Conservation (phyloP, 2,113 vertebrate species). For the Rhipidura dahli region DNA sequence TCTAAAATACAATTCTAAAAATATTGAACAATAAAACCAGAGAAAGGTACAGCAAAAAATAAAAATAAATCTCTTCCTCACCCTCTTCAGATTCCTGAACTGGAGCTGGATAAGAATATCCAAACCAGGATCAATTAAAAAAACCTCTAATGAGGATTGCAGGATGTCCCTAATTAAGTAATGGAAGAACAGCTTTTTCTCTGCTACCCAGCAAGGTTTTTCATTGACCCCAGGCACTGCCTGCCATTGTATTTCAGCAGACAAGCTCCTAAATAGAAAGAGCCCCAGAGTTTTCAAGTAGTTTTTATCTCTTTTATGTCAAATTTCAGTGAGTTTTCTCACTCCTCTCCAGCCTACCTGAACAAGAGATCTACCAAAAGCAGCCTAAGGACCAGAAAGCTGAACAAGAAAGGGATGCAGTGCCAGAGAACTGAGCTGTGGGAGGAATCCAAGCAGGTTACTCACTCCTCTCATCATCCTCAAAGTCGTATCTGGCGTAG, state of each 20-base stretch:
- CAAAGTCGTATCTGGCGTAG: constrained; percentile 95
- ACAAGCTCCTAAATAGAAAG: background rate
- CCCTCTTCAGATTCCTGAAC: background rate
- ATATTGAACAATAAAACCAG: background rate
- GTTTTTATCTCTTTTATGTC: background rate
- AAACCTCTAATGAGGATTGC: background rate
- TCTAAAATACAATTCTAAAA: background rate
- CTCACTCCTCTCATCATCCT: constrained; percentile 97
- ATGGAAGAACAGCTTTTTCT: background rate
- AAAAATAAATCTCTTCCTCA: background rate
- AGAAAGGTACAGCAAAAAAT: background rate
- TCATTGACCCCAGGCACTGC: background rate
- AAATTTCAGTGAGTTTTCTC: background rate
- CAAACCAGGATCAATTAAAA: background rate
- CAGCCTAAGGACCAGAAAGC: background rate
- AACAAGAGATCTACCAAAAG: background rate
- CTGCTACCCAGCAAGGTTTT: background rate
- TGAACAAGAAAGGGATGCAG: background rate
- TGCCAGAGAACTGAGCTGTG: background rate
- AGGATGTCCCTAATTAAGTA: background rate
- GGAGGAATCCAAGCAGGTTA: background rate
- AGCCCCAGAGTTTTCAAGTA: background rate
- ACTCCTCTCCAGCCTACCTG: background rate
- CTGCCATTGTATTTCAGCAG: background rate
- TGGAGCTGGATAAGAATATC: background rate